Percentiles rank a stretch among this genome's conserved stretches.
phyloP scores from a whole-genome alignment of 1,140 invertebrate genomes.

The Drosophila erecta region DNA sequence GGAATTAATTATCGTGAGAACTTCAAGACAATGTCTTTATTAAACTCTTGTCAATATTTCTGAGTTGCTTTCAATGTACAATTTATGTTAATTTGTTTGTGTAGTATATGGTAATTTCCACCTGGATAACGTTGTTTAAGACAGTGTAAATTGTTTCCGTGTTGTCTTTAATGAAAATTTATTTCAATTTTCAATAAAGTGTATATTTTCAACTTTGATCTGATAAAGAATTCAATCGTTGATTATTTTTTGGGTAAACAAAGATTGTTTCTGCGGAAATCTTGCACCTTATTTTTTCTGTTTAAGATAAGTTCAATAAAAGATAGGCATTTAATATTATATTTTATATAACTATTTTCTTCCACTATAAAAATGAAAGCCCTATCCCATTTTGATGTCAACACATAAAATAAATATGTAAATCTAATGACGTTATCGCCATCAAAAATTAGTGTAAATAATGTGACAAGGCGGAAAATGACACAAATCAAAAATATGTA shows the following conservation, averaged over 20 bases:
- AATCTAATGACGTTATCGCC: constrained; percentile 14
- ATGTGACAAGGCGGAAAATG: constrained; percentile 45
- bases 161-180: background rate
- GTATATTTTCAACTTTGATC: background rate
- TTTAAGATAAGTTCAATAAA: too few relatives aligned
- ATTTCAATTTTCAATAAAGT: background rate
- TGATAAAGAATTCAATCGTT: background rate
- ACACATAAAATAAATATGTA: constrained; percentile 11
- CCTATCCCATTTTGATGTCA: constrained; percentile 4
- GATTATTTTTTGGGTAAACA: too few relatives aligned
- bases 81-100: background rate
- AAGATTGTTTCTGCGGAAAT: too few relatives aligned
- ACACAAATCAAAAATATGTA: constrained; percentile 34
- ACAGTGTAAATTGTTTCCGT: background rate
- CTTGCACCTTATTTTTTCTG: too few relatives aligned
- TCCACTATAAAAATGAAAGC: background rate
- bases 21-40: background rate
- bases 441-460: constrained; percentile 37
- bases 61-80: constrained; percentile 1
- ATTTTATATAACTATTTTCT: too few relatives aligned
- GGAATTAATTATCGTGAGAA: constrained; percentile 42
- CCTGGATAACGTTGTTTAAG: too few relatives aligned
- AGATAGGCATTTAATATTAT: too few relatives aligned
- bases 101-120: too few relatives aligned
- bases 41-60: background rate